Conservation (phyloP, 2,113 vertebrate species). For the Microtus ochrogaster region DNA sequence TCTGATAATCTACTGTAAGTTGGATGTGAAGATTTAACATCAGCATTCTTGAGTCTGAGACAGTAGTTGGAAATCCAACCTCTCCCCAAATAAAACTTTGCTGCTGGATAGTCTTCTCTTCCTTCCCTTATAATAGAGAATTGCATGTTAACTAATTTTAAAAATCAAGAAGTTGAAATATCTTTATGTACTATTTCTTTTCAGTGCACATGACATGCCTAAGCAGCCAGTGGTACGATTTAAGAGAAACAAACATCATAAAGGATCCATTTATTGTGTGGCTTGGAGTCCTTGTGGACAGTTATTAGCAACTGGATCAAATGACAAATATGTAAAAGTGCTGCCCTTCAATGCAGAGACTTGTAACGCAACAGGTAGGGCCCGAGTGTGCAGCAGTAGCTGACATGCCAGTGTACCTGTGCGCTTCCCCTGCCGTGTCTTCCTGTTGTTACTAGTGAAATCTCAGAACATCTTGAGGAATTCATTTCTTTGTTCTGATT, state of each 20-base stretch:
- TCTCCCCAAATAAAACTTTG: neutral
- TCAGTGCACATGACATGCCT: constrained; percentile 87
- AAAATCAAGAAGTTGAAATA: constrained; percentile 54
- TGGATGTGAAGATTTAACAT: neutral
- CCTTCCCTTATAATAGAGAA: neutral
- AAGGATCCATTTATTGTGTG: constrained; percentile 99
- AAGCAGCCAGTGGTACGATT: constrained; percentile 95
- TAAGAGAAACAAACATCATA: constrained; percentile 99
- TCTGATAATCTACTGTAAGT: neutral
- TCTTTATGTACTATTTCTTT: constrained; percentile 46
- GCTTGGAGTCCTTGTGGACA: constrained; percentile 98
- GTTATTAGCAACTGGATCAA: constrained; percentile 97
- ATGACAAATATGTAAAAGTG: constrained; percentile 99
- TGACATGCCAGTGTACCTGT: neutral
- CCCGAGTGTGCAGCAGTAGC: constrained; percentile 31
- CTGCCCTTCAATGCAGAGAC: constrained; percentile 96
- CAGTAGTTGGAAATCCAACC: neutral
- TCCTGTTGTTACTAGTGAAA: neutral
- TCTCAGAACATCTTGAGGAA: constrained; percentile 9
- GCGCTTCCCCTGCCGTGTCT: neutral
- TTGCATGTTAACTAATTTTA: constrained; percentile 31
- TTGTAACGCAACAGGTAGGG: constrained; percentile 96
- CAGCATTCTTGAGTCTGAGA: neutral
- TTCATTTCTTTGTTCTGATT: constrained; percentile 16
- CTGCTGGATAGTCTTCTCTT: neutral